Base-by-base conservation (phyloP, 2,113 vertebrate species). In the Sylvicapra grimmia region DNA sequence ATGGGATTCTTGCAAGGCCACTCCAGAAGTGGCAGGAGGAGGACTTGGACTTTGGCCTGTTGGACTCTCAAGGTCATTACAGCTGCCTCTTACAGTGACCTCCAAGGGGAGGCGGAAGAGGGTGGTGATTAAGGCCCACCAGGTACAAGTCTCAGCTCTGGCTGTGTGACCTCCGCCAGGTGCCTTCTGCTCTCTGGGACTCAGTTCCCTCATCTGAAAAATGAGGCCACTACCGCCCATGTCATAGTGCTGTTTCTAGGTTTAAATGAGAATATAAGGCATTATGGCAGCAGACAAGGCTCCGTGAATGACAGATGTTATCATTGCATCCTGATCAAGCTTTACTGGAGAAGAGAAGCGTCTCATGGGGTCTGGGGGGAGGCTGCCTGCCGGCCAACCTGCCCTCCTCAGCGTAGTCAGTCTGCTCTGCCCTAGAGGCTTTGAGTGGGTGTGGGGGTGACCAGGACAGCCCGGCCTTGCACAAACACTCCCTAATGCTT, bases 241-340 rank as follows among this genome's bases (percentile, higher is more conserved):
- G 2, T 77, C 40, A 0, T 0, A n/a, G 36, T 21, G 9, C 19
- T 4, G 54, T 58, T 89, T 44, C 61, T 23, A 68, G 63, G n/a
- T 53, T 83, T 53, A 44, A 51, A 29, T 49, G 68, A 77, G 68
- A 63, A 31, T 14, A 49, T 10, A 31, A 49, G 61, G 31, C 44
- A 25, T 40, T 5, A 12, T 2, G 54, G 44, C 21, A 23, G 72
- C 9, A 27, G 54, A 79, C n/a, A 40, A 49, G 54, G 16, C 61
- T 93, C 40, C 0, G 0, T 2, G 21, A 51, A 15, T 5, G 7
- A 36, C 4, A 68, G 31, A 7, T 5, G 10, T 15, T 4, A 8
- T 15, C 3, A 8, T 15, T 31, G 13, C 25, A 3, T 12, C 33
- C 54, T 2, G 4, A 40, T 23, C 10, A 8, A 36, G 40, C 15